Percentiles rank a stretch among this genome's conserved stretches.
These are phyloP conservation scores for Peribatodes rhomboidaria DNA, from an alignment of 2,888 invertebrate genomes.

Conservation along the genomic window DNA sequence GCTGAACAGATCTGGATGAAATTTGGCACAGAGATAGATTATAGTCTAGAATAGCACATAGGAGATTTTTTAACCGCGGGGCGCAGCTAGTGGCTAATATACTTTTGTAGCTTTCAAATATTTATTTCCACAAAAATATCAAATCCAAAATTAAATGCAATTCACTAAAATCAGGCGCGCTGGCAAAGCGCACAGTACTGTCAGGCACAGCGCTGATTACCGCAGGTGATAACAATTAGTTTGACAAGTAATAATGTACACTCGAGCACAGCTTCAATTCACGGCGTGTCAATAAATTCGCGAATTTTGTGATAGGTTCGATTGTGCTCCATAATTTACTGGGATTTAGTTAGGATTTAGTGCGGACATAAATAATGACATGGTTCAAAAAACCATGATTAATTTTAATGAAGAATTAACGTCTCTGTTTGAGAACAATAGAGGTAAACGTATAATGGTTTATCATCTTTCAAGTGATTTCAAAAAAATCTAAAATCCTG, in stretches of 20 bases:
- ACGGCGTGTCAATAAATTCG: background rate
- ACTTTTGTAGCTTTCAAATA: too few relatives aligned
- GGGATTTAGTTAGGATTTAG: conserved; percentile 6
- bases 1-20: too few relatives aligned
- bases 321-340: conserved; percentile 6
- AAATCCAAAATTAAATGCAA: background rate
- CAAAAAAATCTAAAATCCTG: too few relatives aligned
- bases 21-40: too few relatives aligned
- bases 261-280: conserved; percentile 17
- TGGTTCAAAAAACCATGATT: too few relatives aligned
- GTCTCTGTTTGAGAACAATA: too few relatives aligned
- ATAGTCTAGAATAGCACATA: too few relatives aligned
- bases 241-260: conserved; percentile 31
- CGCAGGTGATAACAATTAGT: conserved; percentile 34
- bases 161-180: background rate
- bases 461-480: too few relatives aligned
- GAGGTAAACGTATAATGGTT: too few relatives aligned
- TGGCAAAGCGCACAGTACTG: conserved; percentile 14
- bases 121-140: background rate
- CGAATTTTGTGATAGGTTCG: conserved; percentile 1
- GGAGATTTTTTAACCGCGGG: too few relatives aligned
- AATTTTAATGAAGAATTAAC: too few relatives aligned
- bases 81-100: too few relatives aligned
- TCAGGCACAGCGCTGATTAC: conserved; percentile 28
- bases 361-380: background rate